Base-by-base conservation (phyloP, 2,797 vertebrate species). In the Brotula barbata region DNA sequence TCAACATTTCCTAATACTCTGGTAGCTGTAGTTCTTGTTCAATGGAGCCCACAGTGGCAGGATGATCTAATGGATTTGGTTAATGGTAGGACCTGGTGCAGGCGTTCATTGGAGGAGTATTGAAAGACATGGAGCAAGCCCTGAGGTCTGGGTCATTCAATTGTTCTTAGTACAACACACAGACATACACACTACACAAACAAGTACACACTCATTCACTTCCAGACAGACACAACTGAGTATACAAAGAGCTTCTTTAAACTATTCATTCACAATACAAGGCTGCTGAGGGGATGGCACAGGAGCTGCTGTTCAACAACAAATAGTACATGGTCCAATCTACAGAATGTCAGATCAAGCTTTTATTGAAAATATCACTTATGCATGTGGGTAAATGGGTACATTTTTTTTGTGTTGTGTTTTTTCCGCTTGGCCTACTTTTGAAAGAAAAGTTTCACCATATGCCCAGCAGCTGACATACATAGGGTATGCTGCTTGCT, bases 121-220 rank as follows among this genome's bases (percentile, higher is more conserved):
- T 80, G 60, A 73, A 76, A 76, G 70, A 63, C 59, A 51, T 46
- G 47, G 68, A 68, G 56, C 14, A 59, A 78, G 83, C 82, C 88
- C 70, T 53, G 64, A 78, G 87, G 83, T 78, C 75, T 68, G 60
- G 85, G 77, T 83, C 84, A 83, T 60, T 83, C 81, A 64, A 85
- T 85, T 85, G 81, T 81, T 75, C 75, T 9, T 7, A 6, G 21
- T 53, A 65, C 52, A 77, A 73, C 64, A 54, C 40, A 57, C 28
- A 21, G 36, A 56, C 49, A 46, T 44, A 58, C 52, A 82, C 42
- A 77, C 58, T 58, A 42, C 58, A 45, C n/a, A 44, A 6, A 36
- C 40, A 15, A 22, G 37, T 52, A 22, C 52, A 59, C 9, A 47
- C 39, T 45, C 17, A 17, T 33, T n/a, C 54, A 68, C 64, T 52